Conservation (phyloP, 1,140 invertebrate species). For the Brachionus calyciflorus region DNA sequence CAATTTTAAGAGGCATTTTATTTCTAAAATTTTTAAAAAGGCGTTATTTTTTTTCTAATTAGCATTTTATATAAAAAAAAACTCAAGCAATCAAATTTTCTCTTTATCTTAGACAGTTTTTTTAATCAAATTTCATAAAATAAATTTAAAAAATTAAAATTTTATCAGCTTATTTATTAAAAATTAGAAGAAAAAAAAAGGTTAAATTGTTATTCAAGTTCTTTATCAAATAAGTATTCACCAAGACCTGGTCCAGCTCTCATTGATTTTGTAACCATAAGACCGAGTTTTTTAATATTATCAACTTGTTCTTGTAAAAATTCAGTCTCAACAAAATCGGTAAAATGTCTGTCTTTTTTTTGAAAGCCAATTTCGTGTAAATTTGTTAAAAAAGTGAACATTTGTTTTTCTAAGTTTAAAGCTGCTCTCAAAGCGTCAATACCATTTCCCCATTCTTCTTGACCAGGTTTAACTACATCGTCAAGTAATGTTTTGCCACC, state of each 20-base stretch:
- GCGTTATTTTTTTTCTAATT: neutral
- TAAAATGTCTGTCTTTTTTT: constrained; percentile 66
- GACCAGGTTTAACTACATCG: constrained; percentile 63
- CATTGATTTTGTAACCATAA: constrained; percentile 73
- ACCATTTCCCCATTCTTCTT: constrained; percentile 66
- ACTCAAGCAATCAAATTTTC: neutral
- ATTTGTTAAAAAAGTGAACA: constrained; percentile 71
- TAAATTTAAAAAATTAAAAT: too few species aligned
- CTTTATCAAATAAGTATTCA: constrained; percentile 71
- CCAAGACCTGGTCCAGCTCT: constrained; percentile 66
- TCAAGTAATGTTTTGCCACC: constrained; percentile 70
- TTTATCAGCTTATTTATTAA: neutral
- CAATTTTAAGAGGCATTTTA: constrained; percentile 45
- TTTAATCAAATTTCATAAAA: too few species aligned
- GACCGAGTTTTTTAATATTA: constrained; percentile 74
- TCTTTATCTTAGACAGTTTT: neutral
- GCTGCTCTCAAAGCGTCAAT: constrained; percentile 70
- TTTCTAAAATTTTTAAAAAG: neutral
- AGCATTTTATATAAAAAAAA: neutral
- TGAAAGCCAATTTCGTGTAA: constrained; percentile 68
- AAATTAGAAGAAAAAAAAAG: neutral
- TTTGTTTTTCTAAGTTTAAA: constrained; percentile 71
- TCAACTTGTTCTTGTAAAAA: constrained; percentile 83
- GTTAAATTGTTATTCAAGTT: constrained; percentile 9
- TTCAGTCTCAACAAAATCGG: constrained; percentile 80